These are phyloP conservation scores for Idaea straminata DNA, from an alignment of 2,888 invertebrate genomes.

Conservation along the genomic window DNA sequence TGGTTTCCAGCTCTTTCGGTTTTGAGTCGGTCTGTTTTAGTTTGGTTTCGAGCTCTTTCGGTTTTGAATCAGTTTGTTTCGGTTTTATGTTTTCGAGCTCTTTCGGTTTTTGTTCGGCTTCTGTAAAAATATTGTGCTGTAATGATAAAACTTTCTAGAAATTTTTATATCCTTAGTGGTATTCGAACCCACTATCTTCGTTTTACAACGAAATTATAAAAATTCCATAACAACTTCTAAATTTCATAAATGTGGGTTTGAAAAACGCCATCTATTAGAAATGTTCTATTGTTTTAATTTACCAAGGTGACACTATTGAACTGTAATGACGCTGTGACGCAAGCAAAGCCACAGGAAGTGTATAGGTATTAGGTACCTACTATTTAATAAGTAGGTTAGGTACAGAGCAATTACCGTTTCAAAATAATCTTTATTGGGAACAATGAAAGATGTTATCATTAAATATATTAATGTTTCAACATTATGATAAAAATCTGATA, in stretches of 20 bases:
- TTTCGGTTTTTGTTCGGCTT: not conserved
- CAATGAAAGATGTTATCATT: constrained; percentile 21
- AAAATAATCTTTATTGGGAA: constrained; percentile 16
- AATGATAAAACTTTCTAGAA: too few species aligned
- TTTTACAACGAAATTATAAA: too few species aligned
- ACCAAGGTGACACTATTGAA: too few species aligned
- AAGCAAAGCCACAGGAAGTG: too few species aligned
- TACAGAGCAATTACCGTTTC: not conserved
- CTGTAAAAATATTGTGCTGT: not conserved
- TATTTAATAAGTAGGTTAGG: not conserved
- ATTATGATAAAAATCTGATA: not conserved
- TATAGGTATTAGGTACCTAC: not conserved
- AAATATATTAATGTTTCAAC: not conserved
- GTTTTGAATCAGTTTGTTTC: not conserved
- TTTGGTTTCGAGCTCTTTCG: not conserved
- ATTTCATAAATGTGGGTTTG: too few species aligned
- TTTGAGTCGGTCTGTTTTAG: constrained; percentile 29
- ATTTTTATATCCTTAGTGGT: too few species aligned
- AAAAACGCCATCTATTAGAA: too few species aligned
- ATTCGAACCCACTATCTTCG: too few species aligned
- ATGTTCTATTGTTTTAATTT: too few species aligned
- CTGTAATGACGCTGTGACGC: too few species aligned
- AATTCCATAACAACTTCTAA: too few species aligned
- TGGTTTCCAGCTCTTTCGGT: constrained; percentile 10
- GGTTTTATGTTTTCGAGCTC: not conserved